These are phyloP conservation scores for Poecilia wingei DNA, from an alignment of 2,797 vertebrate genomes.

Conservation along the genomic window DNA sequence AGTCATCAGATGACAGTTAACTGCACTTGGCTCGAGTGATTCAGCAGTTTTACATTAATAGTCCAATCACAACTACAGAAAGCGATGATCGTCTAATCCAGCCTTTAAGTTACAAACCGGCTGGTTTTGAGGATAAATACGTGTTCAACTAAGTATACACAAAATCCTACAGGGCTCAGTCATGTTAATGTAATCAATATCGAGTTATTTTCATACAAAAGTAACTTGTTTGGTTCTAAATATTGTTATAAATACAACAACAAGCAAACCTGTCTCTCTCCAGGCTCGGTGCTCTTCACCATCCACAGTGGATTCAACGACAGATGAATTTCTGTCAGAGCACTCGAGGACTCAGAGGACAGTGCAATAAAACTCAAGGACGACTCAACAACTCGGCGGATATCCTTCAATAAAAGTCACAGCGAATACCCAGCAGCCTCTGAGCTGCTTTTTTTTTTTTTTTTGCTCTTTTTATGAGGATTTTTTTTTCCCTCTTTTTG, in stretches of 20 bases:
- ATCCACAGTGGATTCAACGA: conserved; percentile 53
- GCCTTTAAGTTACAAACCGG: conserved; percentile 33
- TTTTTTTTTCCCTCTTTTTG: conserved; percentile 52
- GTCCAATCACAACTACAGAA: conserved; percentile 52
- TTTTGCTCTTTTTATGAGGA: conserved; percentile 57
- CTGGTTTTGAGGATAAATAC: conserved; percentile 54
- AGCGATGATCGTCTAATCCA: conserved; percentile 38
- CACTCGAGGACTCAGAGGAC: conserved; percentile 58
- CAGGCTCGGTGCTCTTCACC: conserved; percentile 30
- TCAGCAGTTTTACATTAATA: conserved; percentile 32
- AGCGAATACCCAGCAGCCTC: conserved; percentile 49
- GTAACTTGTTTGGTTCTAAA: conserved; percentile 67
- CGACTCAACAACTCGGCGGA: conserved; percentile 38
- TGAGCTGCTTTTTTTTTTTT: conserved; percentile 30
- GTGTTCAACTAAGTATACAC: conserved; percentile 61
- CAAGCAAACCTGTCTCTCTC: conserved; percentile 54
- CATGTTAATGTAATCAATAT: conserved; percentile 46
- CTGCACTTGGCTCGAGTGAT: conserved; percentile 19
- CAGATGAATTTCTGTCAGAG: conserved; percentile 49
- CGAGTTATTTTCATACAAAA: conserved; percentile 69
- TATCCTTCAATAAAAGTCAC: conserved; percentile 65
- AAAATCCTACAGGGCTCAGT: conserved; percentile 71
- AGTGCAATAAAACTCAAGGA: conserved; percentile 58
- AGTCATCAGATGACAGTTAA: conserved; percentile 14
- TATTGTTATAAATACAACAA: conserved; percentile 68